Evolutionary conservation across 2,797 vertebrate genomes (phyloP).

Genomic region (Limosa lapponica): DNA sequence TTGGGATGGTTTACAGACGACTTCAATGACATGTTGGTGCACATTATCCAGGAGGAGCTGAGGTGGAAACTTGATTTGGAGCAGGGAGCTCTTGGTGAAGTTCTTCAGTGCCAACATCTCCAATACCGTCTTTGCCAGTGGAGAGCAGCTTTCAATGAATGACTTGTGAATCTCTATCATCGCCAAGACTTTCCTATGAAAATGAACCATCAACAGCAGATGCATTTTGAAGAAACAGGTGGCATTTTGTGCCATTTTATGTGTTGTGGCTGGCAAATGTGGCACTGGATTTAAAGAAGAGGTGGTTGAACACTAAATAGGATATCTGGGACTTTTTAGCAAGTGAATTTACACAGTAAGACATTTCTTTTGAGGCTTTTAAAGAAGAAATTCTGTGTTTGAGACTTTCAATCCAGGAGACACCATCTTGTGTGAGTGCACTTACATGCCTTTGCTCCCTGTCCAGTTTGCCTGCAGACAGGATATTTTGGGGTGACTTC

Average conservation of each 20-base stretch:
- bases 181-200: not conserved
- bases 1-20: rapidly evolving
- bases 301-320: not conserved
- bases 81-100: not conserved
- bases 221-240: not conserved
- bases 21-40: rapidly evolving
- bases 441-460: not conserved
- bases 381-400: not conserved
- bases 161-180: not conserved
- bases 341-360: not conserved
- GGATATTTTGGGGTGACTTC: not conserved
- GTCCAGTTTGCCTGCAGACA: not conserved
- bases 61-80: not conserved
- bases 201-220: not conserved
- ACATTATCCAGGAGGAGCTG: not conserved
- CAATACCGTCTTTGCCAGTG: not conserved
- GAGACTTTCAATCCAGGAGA: not conserved
- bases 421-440: too few relatives aligned
- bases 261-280: not conserved
- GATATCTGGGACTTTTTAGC: not conserved
- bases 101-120: not conserved
- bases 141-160: not conserved
- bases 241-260: not conserved
- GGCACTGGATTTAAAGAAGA: not conserved
- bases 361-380: not conserved